A percentile compares a stretch with the other conserved stretches of the same genome.
phyloP scores from a whole-genome alignment of 2,888 invertebrate species.

The Limnephilus lunatus region DNA sequence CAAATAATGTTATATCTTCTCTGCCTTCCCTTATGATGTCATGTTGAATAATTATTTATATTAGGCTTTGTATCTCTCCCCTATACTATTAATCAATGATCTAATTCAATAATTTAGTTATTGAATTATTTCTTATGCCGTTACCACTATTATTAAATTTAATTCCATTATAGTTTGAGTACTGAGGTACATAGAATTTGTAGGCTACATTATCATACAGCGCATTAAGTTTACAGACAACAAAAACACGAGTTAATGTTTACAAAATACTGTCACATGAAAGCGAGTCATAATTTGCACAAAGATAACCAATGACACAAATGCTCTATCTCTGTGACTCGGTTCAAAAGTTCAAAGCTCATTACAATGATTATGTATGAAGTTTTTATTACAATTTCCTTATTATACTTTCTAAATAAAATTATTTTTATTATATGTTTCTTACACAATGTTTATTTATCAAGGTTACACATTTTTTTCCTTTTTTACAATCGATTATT shows the following conservation, averaged over 20 bases:
- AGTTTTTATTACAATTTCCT: background rate
- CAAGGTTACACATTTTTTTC: background rate
- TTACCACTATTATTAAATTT: no score
- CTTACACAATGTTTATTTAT: conserved; percentile 26
- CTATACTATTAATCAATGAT: background rate
- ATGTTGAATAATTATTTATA: background rate
- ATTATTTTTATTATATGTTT: background rate
- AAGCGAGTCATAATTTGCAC: background rate
- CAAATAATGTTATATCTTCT: background rate
- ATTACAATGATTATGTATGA: background rate
- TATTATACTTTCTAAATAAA: background rate
- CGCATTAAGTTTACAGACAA: background rate
- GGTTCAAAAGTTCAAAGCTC: conserved; percentile 1
- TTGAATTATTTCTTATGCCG: no score
- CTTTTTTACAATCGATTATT: no score
- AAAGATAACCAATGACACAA: background rate
- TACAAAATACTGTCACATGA: conserved; percentile 13
- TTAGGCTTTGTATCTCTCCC: background rate
- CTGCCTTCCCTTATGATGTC: background rate
- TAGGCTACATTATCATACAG: background rate
- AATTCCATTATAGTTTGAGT: no score
- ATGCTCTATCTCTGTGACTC: conserved; percentile 6
- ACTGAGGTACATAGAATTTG: no score
- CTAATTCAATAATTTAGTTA: background rate
- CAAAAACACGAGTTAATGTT: background rate